These are phyloP conservation scores for Ammodytes dubius DNA, from an alignment of 2,113 vertebrate genomes.

Conservation along the genomic window DNA sequence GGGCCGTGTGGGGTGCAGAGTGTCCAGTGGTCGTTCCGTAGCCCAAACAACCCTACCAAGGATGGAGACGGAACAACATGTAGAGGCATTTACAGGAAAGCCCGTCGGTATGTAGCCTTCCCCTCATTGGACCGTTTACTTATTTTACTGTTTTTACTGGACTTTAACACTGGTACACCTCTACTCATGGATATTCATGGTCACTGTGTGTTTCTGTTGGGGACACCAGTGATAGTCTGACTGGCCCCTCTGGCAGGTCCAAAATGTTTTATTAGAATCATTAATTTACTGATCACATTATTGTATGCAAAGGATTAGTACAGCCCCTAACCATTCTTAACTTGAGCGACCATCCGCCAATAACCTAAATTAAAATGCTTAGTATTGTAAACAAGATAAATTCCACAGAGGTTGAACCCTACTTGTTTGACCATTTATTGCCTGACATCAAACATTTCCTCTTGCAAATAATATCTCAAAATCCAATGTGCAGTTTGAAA, in stretches of 20 bases:
- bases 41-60: slow-evolving; percentile 89
- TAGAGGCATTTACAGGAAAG: slow-evolving; percentile 91
- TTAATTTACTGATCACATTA: neutral
- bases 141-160: neutral
- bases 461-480: neutral
- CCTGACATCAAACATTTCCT: neutral
- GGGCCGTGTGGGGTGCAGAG: slow-evolving; percentile 91
- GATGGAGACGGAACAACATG: slow-evolving; percentile 84
- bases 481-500: neutral
- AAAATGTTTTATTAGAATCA: no score
- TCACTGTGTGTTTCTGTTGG: neutral
- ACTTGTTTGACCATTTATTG: neutral
- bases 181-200: neutral
- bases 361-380: neutral
- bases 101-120: slow-evolving; percentile 84
- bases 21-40: slow-evolving; percentile 94
- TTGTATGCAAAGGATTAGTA: neutral
- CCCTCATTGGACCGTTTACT: neutral
- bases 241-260: no score
- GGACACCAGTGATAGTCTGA: neutral
- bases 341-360: neutral
- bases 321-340: neutral
- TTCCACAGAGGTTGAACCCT: neutral
- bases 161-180: neutral
- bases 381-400: neutral